These are phyloP conservation scores for Drosophila histrio DNA, from an alignment of 2,888 invertebrate genomes.

Conservation along the genomic window DNA sequence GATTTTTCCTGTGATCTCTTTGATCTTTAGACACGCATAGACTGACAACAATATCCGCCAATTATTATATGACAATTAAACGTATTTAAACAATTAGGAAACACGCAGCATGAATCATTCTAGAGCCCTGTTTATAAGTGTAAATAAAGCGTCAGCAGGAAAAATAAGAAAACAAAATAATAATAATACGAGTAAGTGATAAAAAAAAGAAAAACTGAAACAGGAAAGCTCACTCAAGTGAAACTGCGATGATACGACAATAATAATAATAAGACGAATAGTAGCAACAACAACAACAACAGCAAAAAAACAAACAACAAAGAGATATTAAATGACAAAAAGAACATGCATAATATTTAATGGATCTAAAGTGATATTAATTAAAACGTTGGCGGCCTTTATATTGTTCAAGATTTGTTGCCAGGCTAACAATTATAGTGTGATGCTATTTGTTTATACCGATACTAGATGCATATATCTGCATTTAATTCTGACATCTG, in stretches of 20 bases:
- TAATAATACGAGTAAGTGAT: conserved; percentile 5
- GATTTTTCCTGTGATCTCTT: conserved; percentile 9
- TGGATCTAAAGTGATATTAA: conserved; percentile 72
- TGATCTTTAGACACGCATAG: conserved; percentile 37
- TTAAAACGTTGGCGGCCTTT: conserved; percentile 69
- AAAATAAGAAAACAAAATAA: not conserved
- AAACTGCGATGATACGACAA: conserved; percentile 18
- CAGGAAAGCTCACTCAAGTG: conserved; percentile 43
- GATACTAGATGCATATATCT: conserved; percentile 8
- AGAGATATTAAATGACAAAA: conserved; percentile 38
- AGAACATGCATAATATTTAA: conserved; percentile 59
- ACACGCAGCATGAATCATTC: conserved; percentile 17
- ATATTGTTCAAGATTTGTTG: conserved; percentile 40
- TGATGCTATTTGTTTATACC: conserved; percentile 2
- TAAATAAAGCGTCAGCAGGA: conserved; percentile 8
- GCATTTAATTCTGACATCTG: not conserved
- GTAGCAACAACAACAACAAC: conserved; percentile 17
- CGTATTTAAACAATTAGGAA: conserved; percentile 12
- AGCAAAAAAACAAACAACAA: conserved; percentile 18
- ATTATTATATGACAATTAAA: not conserved
- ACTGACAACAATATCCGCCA: conserved; percentile 20
- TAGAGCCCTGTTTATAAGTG: conserved; percentile 8
- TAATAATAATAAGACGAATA: conserved; percentile 17
- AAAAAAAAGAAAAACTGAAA: not conserved
- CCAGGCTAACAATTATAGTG: conserved; percentile 11